A percentile compares a stretch with the other conserved stretches of the same genome.
Conservation (phyloP, 2,888 invertebrate species). For the Tachina lurida region DNA sequence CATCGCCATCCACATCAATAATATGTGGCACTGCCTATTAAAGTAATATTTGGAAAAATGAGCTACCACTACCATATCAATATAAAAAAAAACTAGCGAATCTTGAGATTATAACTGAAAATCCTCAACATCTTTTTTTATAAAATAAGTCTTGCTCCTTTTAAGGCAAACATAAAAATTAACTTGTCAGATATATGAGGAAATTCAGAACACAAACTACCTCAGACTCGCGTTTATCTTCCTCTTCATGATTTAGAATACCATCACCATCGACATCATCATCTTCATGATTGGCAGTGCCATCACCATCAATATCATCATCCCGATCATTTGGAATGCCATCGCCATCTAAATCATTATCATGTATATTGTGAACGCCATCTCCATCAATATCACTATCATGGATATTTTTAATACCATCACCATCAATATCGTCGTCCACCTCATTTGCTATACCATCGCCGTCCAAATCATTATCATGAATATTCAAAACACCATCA, state of each 20-base stretch:
- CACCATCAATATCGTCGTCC: constrained; percentile 79
- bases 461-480: constrained; percentile 77
- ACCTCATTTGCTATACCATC: constrained; percentile 84
- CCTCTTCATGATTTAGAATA: constrained; percentile 82
- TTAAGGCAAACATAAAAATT: background rate
- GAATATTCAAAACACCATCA: constrained; percentile 74
- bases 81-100: constrained; percentile 12
- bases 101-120: constrained; percentile 14
- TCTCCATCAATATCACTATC: constrained; percentile 74
- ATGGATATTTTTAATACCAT: constrained; percentile 73
- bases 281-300: constrained; percentile 76
- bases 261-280: constrained; percentile 78
- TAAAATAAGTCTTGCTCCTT: background rate
- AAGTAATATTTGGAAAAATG: constrained; percentile 40
- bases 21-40: constrained; percentile 38
- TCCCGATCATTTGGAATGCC: constrained; percentile 79
- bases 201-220: constrained; percentile 39
- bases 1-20: constrained; percentile 79
- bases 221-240: constrained; percentile 72
- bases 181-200: constrained; percentile 15
- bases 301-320: constrained; percentile 78
- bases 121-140: constrained; percentile 12
- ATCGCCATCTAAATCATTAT: constrained; percentile 80
- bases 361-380: constrained; percentile 80
- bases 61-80: constrained; percentile 8